Percentiles rank a stretch among this genome's conserved stretches.
These are phyloP conservation scores for Dromococcyx pavoninus DNA, from an alignment of 2,797 vertebrate genomes.

Conservation along the genomic window DNA sequence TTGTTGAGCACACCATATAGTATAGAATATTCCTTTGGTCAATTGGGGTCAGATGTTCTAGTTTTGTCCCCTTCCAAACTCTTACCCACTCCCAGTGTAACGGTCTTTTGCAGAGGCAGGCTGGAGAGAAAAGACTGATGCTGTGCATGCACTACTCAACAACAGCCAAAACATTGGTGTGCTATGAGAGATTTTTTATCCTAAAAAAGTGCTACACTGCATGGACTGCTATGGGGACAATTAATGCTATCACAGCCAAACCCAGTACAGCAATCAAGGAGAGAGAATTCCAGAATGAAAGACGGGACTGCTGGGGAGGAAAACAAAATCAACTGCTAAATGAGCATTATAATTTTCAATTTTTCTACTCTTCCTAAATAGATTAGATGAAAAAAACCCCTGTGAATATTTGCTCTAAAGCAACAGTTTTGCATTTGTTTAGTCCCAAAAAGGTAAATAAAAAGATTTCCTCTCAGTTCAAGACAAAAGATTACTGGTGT, in stretches of 20 bases:
- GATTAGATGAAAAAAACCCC: background rate
- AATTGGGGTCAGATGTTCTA: background rate
- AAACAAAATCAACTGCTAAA: background rate
- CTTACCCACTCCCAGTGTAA: background rate
- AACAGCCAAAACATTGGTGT: background rate
- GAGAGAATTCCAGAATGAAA: background rate
- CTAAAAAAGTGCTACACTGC: background rate
- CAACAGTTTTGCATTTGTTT: background rate
- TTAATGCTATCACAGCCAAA: background rate
- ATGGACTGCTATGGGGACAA: background rate
- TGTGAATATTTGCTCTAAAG: background rate
- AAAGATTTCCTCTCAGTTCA: background rate
- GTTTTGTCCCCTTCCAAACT: background rate
- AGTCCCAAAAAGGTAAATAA: background rate
- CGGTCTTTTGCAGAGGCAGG: no score
- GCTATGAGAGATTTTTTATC: background rate
- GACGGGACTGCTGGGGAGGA: background rate
- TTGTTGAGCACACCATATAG: background rate
- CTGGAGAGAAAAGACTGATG: background rate
- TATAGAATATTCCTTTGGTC: background rate
- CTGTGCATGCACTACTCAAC: fast-evolving
- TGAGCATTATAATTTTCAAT: background rate
- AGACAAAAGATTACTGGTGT: background rate
- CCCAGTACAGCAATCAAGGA: background rate
- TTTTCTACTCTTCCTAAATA: background rate